Evolutionary conservation across 1,140 invertebrate species (phyloP), one percentile per base, ranked within the genome.

Genomic region (Heliothis virescens): DNA sequence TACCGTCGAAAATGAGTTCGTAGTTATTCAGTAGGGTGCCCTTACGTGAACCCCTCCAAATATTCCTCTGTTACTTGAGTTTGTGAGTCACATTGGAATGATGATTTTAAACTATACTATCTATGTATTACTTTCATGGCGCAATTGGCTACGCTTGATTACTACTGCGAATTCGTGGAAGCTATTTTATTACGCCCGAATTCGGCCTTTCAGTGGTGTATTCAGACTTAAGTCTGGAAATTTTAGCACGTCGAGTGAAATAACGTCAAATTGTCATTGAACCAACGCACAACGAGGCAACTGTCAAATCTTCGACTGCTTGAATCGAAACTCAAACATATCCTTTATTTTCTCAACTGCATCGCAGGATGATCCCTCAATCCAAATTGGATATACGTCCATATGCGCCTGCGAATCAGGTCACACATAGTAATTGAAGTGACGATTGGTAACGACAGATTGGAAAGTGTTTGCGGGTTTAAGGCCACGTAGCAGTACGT

Each of bases 391-490:
- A 63, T 47, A 47, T 41, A 16, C 62, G 62, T 4, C 15, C 62
- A 63, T 63, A 63, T 59, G 57, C n/a, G 15, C 29, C 2, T 1
- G n/a, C 21, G 18, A 26, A 41, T 41, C 34, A 3, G 12, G 57
- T 57, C 16, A 2, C 53, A 16, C 21, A 26, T 12, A 13, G 21
- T 59, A 59, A 59, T 59, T 12, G 57, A 59, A 59, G 57, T 47
- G 62, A 41, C 62, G 15, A 47, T 41, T 41, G n/a, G 29, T 62
- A 21, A 29, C 59, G 60, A 26, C 34, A 62, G 60, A 62, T 62
- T 34, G 60, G 62, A 63, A 63, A 63, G 34, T 63, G 29, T 63
- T 63, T n/a, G 62, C 4, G 62, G 62, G 62, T 63, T 47, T 41
- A 63, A 63, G 41, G 62, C 62, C 62, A 47, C 34, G 29, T 63